Evolutionary conservation across 64 coral and sea anemone genomes (phyloP).

Genomic region (Platygyra sinensis): DNA sequence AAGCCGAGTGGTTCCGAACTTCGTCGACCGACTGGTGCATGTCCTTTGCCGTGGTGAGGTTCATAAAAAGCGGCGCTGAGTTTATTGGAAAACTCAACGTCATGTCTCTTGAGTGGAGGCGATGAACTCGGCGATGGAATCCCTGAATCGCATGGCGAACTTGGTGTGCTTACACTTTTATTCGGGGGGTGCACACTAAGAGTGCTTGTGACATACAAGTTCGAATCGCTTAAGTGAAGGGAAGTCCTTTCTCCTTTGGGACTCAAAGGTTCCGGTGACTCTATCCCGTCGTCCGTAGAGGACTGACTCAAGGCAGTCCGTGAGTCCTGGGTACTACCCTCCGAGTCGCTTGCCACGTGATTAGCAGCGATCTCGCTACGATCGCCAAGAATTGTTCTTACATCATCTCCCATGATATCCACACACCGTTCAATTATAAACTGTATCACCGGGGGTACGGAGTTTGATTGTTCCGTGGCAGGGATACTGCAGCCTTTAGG

Average conservation of each 20-base stretch:
- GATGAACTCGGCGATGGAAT: constrained; percentile 74
- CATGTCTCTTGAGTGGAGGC: constrained; percentile 62
- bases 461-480: constrained; percentile 81
- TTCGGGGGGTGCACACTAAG: constrained; percentile 47
- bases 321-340: constrained; percentile 68
- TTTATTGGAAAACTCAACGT: constrained; percentile 73
- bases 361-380: constrained; percentile 85
- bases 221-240: constrained; percentile 85
- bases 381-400: constrained; percentile 81
- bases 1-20: constrained; percentile 79
- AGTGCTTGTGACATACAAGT: constrained; percentile 70
- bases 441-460: constrained; percentile 84
- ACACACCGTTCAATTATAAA: constrained; percentile 88
- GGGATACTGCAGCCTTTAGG: constrained; percentile 84
- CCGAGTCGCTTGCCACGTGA: constrained; percentile 68
- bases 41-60: constrained; percentile 55
- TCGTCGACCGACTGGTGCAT: constrained; percentile 49
- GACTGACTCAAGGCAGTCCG: constrained; percentile 71
- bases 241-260: constrained; percentile 76
- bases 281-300: constrained; percentile 91
- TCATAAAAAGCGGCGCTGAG: constrained; percentile 89
- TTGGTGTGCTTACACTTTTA: constrained; percentile 83
- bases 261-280: constrained; percentile 89
- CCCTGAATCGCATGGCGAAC: constrained; percentile 73
- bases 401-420: constrained; percentile 92